Evolutionary conservation across 2,888 invertebrate species (phyloP).

Genomic region (Brachyptera risi): DNA sequence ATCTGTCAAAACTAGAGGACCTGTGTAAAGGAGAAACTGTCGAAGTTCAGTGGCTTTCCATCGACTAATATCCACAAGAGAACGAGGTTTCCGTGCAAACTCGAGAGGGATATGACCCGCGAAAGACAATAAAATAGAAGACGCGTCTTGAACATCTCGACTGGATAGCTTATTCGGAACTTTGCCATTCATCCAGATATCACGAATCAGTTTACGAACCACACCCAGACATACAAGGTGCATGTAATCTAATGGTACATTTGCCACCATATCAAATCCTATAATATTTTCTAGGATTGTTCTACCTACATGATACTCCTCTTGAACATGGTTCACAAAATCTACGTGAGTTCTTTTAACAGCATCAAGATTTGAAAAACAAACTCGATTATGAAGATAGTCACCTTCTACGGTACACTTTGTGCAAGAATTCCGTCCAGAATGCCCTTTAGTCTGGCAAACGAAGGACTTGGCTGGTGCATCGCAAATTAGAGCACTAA

Average conservation of each 20-base stretch:
- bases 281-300: conserved; percentile 25
- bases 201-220: conserved; percentile 24
- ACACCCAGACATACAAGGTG: conserved; percentile 30
- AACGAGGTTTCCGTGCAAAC: conserved; percentile 37
- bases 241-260: conserved; percentile 30
- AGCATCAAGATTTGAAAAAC: conserved; percentile 26
- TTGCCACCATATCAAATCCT: conserved; percentile 22
- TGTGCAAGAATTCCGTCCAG: conserved; percentile 26
- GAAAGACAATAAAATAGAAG: conserved; percentile 14
- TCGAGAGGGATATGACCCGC: conserved; percentile 29
- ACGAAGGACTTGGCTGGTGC: conserved; percentile 30
- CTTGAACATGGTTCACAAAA: conserved; percentile 22
- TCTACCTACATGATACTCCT: conserved; percentile 18
- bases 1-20: conserved; percentile 35
- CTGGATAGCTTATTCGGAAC: conserved; percentile 19
- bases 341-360: conserved; percentile 26
- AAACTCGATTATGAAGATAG: conserved; percentile 14
- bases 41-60: conserved; percentile 40
- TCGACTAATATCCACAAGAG: conserved; percentile 34
- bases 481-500: conserved; percentile 25
- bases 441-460: conserved; percentile 23
- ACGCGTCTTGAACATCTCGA: conserved; percentile 9
- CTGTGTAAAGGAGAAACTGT: conserved; percentile 37
- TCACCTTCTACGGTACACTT: conserved; percentile 25
- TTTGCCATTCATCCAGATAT: conserved; percentile 29